Evolutionary conservation across 2,888 invertebrate species (phyloP).

Genomic region (Halocaridina rubra): DNA sequence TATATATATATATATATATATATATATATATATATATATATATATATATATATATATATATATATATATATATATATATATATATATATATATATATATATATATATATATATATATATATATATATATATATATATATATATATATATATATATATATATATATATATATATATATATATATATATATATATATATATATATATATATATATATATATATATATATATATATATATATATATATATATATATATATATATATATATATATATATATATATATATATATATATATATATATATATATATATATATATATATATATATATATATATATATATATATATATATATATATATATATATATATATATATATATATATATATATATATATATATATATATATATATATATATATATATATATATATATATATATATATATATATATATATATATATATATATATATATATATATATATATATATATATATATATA

Average conservation of each 20-base stretch:
- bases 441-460: too few relatives aligned
- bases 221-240: constrained; percentile 31
- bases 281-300: neutral
- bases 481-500: constrained; percentile 17
- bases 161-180: too few relatives aligned
- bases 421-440: too few relatives aligned
- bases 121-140: too few relatives aligned
- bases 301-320: neutral
- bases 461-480: constrained; percentile 14
- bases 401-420: too few relatives aligned
- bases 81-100: constrained; percentile 1
- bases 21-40: neutral
- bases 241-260: constrained; percentile 9
- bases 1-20: neutral
- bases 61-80: constrained; percentile 6
- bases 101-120: neutral
- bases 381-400: neutral
- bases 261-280: neutral
- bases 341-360: constrained; percentile 6
- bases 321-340: neutral
- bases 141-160: too few relatives aligned
- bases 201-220: constrained; percentile 18
- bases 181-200: constrained; percentile 23
- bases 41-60: neutral
- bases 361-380: constrained; percentile 10